Conservation (phyloP, 1,140 invertebrate species). For the Chionoecetes opilio region DNA sequence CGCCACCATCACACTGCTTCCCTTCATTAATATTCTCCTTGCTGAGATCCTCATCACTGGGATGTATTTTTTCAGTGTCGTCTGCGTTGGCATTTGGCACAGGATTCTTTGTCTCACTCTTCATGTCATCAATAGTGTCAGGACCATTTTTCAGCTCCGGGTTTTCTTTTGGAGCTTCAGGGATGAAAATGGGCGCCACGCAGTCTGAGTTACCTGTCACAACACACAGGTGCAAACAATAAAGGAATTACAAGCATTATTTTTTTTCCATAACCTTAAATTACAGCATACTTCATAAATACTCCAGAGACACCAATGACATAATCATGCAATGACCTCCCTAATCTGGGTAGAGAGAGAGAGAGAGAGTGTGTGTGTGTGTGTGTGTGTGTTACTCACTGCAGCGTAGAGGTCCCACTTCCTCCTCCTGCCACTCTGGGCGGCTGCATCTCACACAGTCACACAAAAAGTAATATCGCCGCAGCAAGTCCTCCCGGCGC, state of each 20-base stretch:
- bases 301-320: too few relatives aligned
- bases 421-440: background rate
- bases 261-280: background rate
- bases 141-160: background rate
- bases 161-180: background rate
- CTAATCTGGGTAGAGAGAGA: too few relatives aligned
- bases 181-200: background rate
- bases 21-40: too few relatives aligned
- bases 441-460: slow-evolving; percentile 49
- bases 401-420: background rate
- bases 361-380: too few relatives aligned
- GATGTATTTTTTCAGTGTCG: background rate
- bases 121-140: background rate
- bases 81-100: background rate
- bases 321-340: too few relatives aligned
- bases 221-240: background rate
- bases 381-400: background rate
- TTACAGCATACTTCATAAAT: too few relatives aligned
- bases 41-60: too few relatives aligned
- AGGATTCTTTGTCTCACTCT: background rate
- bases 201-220: background rate
- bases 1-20: background rate
- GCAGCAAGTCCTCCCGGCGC: slow-evolving; percentile 35
- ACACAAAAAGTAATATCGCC: slow-evolving; percentile 66
- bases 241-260: background rate